A percentile compares a stretch with the other conserved stretches of the same genome.
Conservation (phyloP, 1,140 invertebrate genomes). For the Drosophila willistoni region DNA sequence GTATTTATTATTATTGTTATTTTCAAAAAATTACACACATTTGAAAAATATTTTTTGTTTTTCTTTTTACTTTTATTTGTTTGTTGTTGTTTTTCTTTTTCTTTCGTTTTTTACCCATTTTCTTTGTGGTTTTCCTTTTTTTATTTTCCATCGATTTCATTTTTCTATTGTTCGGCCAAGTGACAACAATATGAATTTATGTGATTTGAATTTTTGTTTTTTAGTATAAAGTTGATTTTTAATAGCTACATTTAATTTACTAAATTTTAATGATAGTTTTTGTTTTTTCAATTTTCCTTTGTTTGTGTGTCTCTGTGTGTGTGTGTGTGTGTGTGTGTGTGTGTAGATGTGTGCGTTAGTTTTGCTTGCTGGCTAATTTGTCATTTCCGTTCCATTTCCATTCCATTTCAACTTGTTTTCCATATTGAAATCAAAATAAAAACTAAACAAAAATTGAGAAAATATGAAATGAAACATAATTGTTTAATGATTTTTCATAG, state of each 20-base stretch:
- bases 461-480: slow-evolving; percentile 66
- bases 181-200: slow-evolving; percentile 52
- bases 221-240: slow-evolving; percentile 60
- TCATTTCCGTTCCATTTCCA: slow-evolving; percentile 39
- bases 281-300: neutral
- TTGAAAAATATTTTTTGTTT: slow-evolving; percentile 72
- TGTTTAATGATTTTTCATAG: slow-evolving; percentile 53
- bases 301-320: neutral
- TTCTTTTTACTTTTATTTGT: slow-evolving; percentile 36
- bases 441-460: neutral
- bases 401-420: slow-evolving; percentile 10
- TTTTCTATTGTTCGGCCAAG: slow-evolving; percentile 43
- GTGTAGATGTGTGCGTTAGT: neutral
- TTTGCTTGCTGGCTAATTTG: slow-evolving; percentile 47
- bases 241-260: slow-evolving; percentile 74
- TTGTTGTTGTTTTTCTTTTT: slow-evolving; percentile 18
- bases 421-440: slow-evolving; percentile 16
- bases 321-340: neutral
- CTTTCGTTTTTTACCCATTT: slow-evolving; percentile 23
- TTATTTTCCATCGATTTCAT: neutral
- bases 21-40: slow-evolving; percentile 81
- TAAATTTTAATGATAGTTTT: slow-evolving; percentile 67
- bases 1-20: slow-evolving; percentile 68
- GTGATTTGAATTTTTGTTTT: slow-evolving; percentile 42
- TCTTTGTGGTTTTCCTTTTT: slow-evolving; percentile 7